Conservation (phyloP, 2,113 vertebrate genomes). For the Pelmatolapia mariae region DNA sequence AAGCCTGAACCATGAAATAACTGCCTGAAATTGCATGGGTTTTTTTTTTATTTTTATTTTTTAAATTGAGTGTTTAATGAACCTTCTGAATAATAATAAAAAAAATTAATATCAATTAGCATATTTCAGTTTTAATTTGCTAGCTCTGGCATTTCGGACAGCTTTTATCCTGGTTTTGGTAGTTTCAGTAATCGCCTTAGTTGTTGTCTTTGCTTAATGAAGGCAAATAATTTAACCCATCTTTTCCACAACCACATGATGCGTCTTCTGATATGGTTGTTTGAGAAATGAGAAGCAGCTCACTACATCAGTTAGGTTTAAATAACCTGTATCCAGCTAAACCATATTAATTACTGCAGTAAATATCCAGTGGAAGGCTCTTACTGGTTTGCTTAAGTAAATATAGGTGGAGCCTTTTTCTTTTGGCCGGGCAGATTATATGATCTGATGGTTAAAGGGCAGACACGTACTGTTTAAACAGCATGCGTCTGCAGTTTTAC, state of each 20-base stretch:
- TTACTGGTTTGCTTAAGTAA: background rate
- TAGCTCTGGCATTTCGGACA: background rate
- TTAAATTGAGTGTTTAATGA: background rate
- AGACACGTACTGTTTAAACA: background rate
- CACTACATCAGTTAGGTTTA: background rate
- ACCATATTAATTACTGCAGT: background rate
- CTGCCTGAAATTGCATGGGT: background rate
- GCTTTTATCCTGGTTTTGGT: background rate
- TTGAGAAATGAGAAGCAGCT: background rate
- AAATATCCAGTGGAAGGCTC: background rate
- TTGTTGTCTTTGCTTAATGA: background rate
- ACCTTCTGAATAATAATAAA: background rate
- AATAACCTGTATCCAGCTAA: background rate
- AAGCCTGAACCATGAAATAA: background rate
- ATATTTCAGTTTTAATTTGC: background rate
- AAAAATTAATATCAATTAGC: background rate
- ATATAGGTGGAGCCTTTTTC: background rate
- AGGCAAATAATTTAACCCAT: background rate
- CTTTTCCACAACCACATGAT: background rate
- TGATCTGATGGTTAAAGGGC: background rate
- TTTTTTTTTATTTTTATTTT: background rate
- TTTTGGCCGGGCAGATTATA: background rate
- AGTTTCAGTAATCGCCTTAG: background rate
- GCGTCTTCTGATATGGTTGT: background rate
- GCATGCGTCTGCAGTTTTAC: background rate